A percentile compares a stretch with the other conserved stretches of the same genome.
Evolutionary conservation across 2,888 invertebrate genomes (phyloP).

Genomic region (Drosophila pseudotalamancana): DNA sequence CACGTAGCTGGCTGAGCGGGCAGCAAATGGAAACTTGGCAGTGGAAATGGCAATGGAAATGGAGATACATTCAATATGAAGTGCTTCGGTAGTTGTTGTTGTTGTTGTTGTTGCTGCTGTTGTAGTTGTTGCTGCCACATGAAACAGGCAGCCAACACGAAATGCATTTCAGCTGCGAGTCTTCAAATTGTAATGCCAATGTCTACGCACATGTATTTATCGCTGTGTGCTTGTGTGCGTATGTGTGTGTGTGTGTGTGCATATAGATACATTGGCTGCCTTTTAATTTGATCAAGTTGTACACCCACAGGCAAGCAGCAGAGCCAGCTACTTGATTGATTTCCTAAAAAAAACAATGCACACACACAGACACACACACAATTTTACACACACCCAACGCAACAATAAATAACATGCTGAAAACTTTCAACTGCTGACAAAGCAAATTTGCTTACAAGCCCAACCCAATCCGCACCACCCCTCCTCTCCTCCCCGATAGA

Average conservation of each 20-base stretch:
- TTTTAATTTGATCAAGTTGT: constrained; percentile 76
- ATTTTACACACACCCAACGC: constrained; percentile 34
- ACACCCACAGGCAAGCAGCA: constrained; percentile 9
- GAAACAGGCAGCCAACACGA: constrained; percentile 64
- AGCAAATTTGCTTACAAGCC: constrained; percentile 60
- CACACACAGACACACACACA: constrained; percentile 6
- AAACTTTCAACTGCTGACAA: constrained; percentile 77
- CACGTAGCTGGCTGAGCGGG: constrained; percentile 69
- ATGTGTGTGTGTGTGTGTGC: constrained; percentile 8
- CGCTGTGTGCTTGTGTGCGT: neutral
- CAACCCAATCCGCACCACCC: neutral
- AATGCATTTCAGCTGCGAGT: constrained; percentile 78
- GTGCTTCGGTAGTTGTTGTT: constrained; percentile 23
- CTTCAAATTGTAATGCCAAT: constrained; percentile 74
- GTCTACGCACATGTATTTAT: constrained; percentile 40
- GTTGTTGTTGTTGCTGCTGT: constrained; percentile 16
- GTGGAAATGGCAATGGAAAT: constrained; percentile 44
- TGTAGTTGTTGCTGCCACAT: constrained; percentile 26
- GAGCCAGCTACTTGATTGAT: constrained; percentile 31
- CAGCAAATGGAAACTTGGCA: constrained; percentile 35
- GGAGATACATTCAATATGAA: constrained; percentile 57
- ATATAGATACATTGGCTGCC: constrained; percentile 54
- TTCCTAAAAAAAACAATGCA: constrained; percentile 18
- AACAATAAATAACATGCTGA: constrained; percentile 78
- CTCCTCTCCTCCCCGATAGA: neutral